Percentiles rank a stretch among this genome's conserved stretches.
Conservation (phyloP, 2,888 invertebrate genomes). For the Stenolophus ochropezus region DNA sequence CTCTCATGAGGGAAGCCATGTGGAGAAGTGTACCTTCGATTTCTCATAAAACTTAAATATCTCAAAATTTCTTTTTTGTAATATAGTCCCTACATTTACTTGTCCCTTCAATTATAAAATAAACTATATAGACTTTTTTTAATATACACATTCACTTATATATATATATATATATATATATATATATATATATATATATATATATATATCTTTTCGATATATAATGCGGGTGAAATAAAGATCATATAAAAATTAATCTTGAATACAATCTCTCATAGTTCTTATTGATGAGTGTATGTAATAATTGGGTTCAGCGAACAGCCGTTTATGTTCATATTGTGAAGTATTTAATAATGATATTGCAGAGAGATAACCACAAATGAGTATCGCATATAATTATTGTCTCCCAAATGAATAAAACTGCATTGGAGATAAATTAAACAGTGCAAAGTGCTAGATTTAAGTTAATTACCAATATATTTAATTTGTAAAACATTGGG, state of each 20-base stretch:
- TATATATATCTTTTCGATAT: too few species aligned
- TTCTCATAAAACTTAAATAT: too few species aligned
- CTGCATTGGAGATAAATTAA: neutral
- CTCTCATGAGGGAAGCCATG: too few species aligned
- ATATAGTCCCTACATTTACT: too few species aligned
- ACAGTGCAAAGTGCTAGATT: slow-evolving; percentile 6
- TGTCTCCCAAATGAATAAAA: slow-evolving; percentile 17
- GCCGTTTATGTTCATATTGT: neutral
- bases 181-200: too few species aligned
- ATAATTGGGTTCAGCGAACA: neutral
- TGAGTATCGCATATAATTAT: neutral
- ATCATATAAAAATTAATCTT: neutral
- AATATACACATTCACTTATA: too few species aligned
- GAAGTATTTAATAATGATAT: slow-evolving; percentile 6
- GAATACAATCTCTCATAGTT: neutral
- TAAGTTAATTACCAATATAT: slow-evolving; percentile 38
- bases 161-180: too few species aligned
- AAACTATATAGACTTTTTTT: too few species aligned
- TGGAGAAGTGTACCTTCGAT: too few species aligned
- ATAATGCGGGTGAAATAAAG: neutral
- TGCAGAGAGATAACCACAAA: slow-evolving; percentile 1
- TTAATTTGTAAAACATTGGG: slow-evolving; percentile 5
- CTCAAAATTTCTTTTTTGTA: too few species aligned
- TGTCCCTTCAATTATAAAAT: too few species aligned
- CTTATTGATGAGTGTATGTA: neutral